phyloP scores from a whole-genome alignment of 2,888 invertebrate genomes.

The Ichneumon xanthorius region DNA sequence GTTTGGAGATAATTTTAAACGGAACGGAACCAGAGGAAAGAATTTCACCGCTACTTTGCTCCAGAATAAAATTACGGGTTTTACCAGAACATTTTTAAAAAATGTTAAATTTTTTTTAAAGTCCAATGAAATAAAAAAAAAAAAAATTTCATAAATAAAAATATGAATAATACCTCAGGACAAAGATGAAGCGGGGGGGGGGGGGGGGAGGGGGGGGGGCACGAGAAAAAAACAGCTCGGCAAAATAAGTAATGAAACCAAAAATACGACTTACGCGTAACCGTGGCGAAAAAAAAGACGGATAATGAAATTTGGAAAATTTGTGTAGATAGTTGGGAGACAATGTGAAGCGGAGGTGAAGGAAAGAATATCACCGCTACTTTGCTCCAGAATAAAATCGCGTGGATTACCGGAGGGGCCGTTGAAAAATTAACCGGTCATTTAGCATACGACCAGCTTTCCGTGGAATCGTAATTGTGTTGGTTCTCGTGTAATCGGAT shows the following conservation, averaged over 20 bases:
- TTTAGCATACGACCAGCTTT: constrained; percentile 27
- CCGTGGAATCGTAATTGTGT: neutral
- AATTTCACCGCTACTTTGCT: neutral
- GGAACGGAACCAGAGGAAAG: neutral
- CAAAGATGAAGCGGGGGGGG: too few relatives aligned
- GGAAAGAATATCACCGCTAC: neutral
- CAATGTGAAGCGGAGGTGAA: neutral
- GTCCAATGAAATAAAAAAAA: too few relatives aligned
- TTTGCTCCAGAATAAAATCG: constrained; percentile 21
- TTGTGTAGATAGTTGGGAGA: constrained; percentile 10
- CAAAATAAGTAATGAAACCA: too few relatives aligned
- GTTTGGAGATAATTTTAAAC: constrained; percentile 10
- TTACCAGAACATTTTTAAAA: too few relatives aligned
- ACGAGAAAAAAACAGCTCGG: too few relatives aligned
- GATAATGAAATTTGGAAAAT: constrained; percentile 14
- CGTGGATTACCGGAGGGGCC: constrained; percentile 43
- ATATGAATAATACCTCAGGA: too few relatives aligned
- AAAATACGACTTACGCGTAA: too few relatives aligned
- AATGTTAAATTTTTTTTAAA: too few relatives aligned
- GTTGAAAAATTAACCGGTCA: constrained; percentile 45
- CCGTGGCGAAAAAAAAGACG: too few relatives aligned
- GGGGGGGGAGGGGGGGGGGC: too few relatives aligned
- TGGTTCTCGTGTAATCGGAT: constrained; percentile 35
- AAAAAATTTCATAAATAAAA: too few relatives aligned
- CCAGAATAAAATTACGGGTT: constrained; percentile 29